phyloP scores from a whole-genome alignment of 1,140 invertebrate species.

The Dendroctonus ponderosae region DNA sequence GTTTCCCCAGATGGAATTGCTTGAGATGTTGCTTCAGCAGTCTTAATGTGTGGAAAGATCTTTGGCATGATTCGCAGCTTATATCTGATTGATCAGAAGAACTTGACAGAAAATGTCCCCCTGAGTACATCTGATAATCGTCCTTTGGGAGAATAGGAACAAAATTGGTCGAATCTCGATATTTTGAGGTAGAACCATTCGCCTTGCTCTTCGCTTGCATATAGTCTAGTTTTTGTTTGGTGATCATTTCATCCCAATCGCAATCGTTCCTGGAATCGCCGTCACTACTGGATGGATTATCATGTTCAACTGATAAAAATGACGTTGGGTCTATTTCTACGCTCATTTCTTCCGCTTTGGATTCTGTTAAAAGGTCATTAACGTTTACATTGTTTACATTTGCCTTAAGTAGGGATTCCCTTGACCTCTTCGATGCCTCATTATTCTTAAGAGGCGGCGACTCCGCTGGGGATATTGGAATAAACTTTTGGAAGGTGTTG shows the following conservation, averaged over 20 bases:
- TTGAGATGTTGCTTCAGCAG: constrained; percentile 42
- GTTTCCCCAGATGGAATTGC: constrained; percentile 43
- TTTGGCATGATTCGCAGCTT: constrained; percentile 42
- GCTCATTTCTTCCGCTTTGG: constrained; percentile 47
- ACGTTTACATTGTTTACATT: constrained; percentile 34
- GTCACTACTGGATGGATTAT: constrained; percentile 30
- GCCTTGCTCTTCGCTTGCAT: constrained; percentile 25
- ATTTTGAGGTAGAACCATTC: constrained; percentile 31
- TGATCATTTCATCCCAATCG: constrained; percentile 42
- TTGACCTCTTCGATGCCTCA: constrained; percentile 15
- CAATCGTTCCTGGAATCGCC: constrained; percentile 38
- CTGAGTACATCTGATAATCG: constrained; percentile 39
- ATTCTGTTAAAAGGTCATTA: constrained; percentile 39
- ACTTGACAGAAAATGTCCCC: constrained; percentile 42
- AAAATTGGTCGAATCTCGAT: constrained; percentile 29
- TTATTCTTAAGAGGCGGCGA: constrained; percentile 25
- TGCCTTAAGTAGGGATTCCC: constrained; percentile 13
- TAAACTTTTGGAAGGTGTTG: constrained; percentile 44
- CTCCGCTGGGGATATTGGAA: constrained; percentile 33
- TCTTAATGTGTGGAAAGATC: constrained; percentile 36
- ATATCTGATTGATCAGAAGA: constrained; percentile 29
- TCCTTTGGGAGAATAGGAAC: constrained; percentile 46
- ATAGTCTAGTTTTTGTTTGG: constrained; percentile 37
- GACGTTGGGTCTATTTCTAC: constrained; percentile 46
- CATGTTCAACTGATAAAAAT: constrained; percentile 39